These are phyloP conservation scores for Chamaetylas fuelleborni DNA, from an alignment of 2,113 vertebrate genomes.

Conservation along the genomic window DNA sequence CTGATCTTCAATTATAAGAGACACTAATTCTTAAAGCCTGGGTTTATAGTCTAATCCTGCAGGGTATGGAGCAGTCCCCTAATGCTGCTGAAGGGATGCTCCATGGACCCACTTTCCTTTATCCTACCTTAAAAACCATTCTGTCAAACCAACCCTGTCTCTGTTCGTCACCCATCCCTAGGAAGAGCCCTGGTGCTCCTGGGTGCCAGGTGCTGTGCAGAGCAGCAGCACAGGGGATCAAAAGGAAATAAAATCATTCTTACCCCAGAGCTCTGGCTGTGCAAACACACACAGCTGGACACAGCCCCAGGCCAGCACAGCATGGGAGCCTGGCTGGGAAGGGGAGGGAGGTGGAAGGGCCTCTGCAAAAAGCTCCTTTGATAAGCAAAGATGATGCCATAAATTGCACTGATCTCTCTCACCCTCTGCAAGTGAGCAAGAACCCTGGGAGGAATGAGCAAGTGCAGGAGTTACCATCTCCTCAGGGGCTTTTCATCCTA, in stretches of 20 bases:
- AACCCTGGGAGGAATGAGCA: background rate
- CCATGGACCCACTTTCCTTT: background rate
- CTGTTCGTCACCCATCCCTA: background rate
- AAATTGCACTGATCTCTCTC: background rate
- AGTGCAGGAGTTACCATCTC: background rate
- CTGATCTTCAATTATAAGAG: constrained; percentile 17
- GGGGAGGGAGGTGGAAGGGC: background rate
- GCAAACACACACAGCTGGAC: background rate
- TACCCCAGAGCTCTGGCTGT: background rate
- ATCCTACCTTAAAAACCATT: background rate
- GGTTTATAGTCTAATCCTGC: constrained; percentile 5
- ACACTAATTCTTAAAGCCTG: constrained; percentile 36
- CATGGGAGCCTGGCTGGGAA: background rate
- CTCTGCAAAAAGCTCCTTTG: background rate
- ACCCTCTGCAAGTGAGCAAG: background rate
- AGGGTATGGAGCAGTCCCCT: background rate
- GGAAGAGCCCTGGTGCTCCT: background rate
- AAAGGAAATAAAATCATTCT: background rate
- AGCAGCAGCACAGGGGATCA: background rate
- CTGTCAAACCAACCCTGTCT: no score
- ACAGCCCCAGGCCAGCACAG: background rate
- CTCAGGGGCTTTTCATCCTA: background rate
- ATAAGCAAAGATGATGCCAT: background rate
- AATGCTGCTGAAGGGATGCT: background rate
- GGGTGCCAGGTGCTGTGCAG: background rate